These are phyloP conservation scores for Acanthiza pusilla DNA, from an alignment of 2,797 vertebrate genomes.

Conservation along the genomic window DNA sequence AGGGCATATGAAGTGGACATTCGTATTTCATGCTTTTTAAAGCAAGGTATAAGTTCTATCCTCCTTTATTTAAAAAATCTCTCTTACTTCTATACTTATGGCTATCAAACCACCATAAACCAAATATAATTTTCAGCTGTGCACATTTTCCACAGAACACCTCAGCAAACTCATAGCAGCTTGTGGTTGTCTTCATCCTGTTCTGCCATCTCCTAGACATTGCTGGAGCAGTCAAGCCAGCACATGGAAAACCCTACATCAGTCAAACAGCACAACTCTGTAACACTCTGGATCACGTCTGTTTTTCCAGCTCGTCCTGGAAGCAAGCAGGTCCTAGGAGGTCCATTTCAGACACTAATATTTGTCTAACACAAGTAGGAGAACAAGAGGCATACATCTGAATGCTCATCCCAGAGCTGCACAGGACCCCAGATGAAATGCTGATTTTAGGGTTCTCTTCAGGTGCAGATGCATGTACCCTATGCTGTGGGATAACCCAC, in stretches of 20 bases:
- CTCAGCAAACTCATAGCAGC: not conserved
- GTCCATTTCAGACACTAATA: not conserved
- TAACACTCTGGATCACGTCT: not conserved
- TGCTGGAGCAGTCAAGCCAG: not conserved
- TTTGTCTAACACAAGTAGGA: not conserved
- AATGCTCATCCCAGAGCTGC: not conserved
- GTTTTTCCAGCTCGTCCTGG: not conserved
- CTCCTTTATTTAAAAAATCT: not conserved
- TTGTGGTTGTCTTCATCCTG: not conserved
- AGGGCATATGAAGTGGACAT: not conserved
- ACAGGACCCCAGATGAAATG: not conserved
- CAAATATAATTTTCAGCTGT: not conserved
- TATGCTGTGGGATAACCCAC: not conserved
- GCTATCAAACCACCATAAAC: not conserved
- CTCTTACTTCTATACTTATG: not conserved
- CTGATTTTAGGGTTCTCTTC: not conserved
- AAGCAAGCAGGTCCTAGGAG: not conserved
- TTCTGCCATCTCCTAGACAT: not conserved
- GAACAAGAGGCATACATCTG: not conserved
- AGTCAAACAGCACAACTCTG: not conserved
- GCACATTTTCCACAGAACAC: not conserved
- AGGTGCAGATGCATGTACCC: not conserved
- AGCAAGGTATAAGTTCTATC: not conserved
- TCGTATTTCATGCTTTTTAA: not conserved
- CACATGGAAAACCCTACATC: not conserved